Percentiles rank a stretch among this genome's conserved stretches.
These are phyloP conservation scores for Hydropsyche tenuis DNA, from an alignment of 1,140 invertebrate species.

Conservation along the genomic window DNA sequence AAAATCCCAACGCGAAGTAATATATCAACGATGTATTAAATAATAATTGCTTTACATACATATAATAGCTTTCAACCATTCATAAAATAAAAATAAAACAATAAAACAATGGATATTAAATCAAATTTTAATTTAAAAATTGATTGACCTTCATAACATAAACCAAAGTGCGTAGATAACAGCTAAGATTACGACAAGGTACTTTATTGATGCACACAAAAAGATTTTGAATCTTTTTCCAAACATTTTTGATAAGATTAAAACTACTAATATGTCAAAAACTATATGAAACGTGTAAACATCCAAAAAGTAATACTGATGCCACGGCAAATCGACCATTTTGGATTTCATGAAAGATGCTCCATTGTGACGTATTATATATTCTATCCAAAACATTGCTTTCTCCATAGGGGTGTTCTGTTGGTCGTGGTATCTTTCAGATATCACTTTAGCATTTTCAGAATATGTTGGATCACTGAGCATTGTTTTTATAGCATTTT, in stretches of 20 bases:
- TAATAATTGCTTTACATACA: too few relatives aligned
- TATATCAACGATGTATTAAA: too few relatives aligned
- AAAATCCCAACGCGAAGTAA: too few relatives aligned
- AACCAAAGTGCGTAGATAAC: too few relatives aligned
- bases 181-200: too few relatives aligned
- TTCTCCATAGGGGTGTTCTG: slow-evolving; percentile 50
- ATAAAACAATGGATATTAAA: too few relatives aligned
- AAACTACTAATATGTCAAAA: slow-evolving; percentile 41
- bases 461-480: slow-evolving; percentile 40
- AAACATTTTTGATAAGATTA: slow-evolving; percentile 26
- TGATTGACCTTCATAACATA: too few relatives aligned
- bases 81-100: too few relatives aligned
- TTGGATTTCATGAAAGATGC: slow-evolving; percentile 51
- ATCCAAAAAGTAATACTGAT: slow-evolving; percentile 34
- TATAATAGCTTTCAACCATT: too few relatives aligned
- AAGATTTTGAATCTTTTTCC: too few relatives aligned
- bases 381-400: slow-evolving; percentile 55
- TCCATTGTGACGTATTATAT: slow-evolving; percentile 53
- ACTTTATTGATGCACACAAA: too few relatives aligned
- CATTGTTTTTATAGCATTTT: slow-evolving; percentile 48
- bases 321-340: slow-evolving; percentile 49
- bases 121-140: too few relatives aligned
- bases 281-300: slow-evolving; percentile 52
- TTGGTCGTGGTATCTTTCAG: slow-evolving; percentile 50
- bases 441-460: slow-evolving; percentile 45